A percentile compares a stretch with the other conserved stretches of the same genome.
Evolutionary conservation across 23 tunicate genomes (phyloP).

Genomic region (Trididemnum nubilum): DNA sequence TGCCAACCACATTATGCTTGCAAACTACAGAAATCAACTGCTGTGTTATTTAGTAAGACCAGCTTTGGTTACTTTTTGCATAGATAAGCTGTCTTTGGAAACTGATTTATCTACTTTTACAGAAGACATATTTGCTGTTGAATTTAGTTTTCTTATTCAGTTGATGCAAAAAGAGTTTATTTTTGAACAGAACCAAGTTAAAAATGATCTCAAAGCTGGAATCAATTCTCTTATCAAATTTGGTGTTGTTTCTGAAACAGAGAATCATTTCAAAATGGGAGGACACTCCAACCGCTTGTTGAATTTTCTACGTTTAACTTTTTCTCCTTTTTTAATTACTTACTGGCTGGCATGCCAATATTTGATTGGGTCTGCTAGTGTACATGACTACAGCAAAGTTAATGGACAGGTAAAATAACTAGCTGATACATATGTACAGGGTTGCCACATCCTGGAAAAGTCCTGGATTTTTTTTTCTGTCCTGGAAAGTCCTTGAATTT

Average conservation of each 20-base stretch:
- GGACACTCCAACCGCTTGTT: constrained; percentile 24
- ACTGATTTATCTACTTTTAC: neutral
- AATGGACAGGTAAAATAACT: constrained; percentile 28
- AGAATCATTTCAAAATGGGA: neutral
- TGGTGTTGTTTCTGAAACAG: constrained; percentile 3
- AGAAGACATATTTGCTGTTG: neutral
- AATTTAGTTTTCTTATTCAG: constrained; percentile 46
- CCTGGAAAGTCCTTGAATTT: no score
- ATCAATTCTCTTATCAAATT: neutral
- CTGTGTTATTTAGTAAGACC: constrained; percentile 66
- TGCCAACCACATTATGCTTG: constrained; percentile 59
- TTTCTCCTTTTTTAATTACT: constrained; percentile 31
- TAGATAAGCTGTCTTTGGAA: neutral
- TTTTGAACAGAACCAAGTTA: constrained; percentile 38
- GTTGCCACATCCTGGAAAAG: no score
- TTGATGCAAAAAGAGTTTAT: constrained; percentile 64
- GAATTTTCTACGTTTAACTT: constrained; percentile 29
- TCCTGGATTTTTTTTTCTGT: no score
- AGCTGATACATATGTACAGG: no score
- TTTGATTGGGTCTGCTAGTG: neutral
- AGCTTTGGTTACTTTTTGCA: constrained; percentile 43
- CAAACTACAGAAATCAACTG: constrained; percentile 70
- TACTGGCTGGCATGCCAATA: constrained; percentile 48
- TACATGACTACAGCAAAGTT: neutral
- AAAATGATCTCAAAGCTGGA: constrained; percentile 38